phyloP scores from a whole-genome alignment of 2,113 vertebrate species.

The Nothoprocta perdicaria region DNA sequence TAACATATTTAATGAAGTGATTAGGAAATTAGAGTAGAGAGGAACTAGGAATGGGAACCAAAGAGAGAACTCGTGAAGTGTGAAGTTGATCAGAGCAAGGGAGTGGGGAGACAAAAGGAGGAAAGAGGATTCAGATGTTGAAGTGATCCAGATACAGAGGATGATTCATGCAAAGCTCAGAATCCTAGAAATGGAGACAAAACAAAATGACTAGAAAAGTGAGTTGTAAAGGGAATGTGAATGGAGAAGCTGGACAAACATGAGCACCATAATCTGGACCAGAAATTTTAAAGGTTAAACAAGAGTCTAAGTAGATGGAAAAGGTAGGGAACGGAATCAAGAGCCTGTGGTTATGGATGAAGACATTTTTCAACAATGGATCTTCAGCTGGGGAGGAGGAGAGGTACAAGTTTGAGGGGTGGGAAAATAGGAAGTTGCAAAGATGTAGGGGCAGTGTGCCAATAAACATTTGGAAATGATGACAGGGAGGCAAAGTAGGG shows the following conservation, averaged over 20 bases:
- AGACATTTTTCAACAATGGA: neutral
- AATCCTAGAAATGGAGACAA: neutral
- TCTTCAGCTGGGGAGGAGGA: neutral
- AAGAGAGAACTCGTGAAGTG: accelerated
- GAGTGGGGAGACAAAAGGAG: neutral
- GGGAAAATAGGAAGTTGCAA: neutral
- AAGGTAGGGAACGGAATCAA: neutral
- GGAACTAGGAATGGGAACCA: neutral
- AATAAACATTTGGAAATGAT: neutral
- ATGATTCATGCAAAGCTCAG: neutral
- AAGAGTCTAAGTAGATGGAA: neutral
- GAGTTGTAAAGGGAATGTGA: neutral
- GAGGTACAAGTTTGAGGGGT: neutral
- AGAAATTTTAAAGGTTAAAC: neutral
- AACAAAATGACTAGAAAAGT: neutral
- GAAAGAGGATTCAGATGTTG: neutral
- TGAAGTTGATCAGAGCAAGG: neutral
- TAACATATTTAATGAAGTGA: neutral
- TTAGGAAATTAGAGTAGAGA: neutral
- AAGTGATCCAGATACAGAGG: too few species aligned
- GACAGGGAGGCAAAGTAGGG: neutral
- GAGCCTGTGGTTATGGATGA: neutral
- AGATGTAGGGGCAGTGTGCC: neutral
- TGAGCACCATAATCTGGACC: accelerated
- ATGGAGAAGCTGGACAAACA: accelerated